These are phyloP conservation scores for Saccostrea cuccullata DNA, from an alignment of 1,140 invertebrate species.

Conservation along the genomic window DNA sequence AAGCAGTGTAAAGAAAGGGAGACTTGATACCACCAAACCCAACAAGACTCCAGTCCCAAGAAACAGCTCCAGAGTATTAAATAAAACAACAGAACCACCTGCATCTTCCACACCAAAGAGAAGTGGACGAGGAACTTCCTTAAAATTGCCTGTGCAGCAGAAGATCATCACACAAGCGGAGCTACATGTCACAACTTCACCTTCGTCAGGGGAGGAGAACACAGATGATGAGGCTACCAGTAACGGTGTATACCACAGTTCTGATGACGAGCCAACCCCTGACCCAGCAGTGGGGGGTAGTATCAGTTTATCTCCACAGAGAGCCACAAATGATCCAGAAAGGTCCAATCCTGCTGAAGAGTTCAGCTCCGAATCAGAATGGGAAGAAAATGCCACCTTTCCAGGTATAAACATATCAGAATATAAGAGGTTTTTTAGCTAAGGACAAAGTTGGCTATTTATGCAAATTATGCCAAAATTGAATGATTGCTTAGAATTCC, in stretches of 20 bases:
- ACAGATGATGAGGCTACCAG: not conserved
- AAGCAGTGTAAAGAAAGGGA: slow-evolving; percentile 5
- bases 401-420: not conserved
- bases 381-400: slow-evolving; percentile 2
- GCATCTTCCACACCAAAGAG: not conserved
- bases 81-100: not conserved
- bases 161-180: slow-evolving; percentile 4
- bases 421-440: too few relatives aligned
- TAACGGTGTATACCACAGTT: not conserved
- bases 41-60: not conserved
- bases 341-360: not conserved
- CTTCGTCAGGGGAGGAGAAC: not conserved
- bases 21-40: not conserved
- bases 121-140: not conserved
- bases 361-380: slow-evolving; percentile 7
- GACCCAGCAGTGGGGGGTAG: not conserved
- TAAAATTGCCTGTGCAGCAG: not conserved
- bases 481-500: too few relatives aligned
- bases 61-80: not conserved
- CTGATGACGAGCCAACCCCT: not conserved
- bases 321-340: not conserved
- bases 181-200: slow-evolving; percentile 4
- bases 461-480: too few relatives aligned
- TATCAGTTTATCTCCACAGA: not conserved
- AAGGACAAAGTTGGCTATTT: too few relatives aligned